Base-by-base conservation (phyloP, 2,888 invertebrate genomes). In the Papilio protenor region DNA sequence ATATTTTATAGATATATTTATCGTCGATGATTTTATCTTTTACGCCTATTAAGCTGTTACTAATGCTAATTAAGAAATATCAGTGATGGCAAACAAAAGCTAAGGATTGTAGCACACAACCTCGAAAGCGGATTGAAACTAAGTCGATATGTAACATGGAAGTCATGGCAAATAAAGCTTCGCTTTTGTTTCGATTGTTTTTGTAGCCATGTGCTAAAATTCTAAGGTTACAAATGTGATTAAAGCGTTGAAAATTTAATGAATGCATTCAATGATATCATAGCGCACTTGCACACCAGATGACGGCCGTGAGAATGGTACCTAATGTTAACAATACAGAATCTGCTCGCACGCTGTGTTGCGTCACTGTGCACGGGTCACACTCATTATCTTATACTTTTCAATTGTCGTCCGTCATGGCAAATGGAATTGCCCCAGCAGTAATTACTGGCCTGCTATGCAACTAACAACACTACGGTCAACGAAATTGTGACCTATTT, bases 391-490 rank as follows among this genome's bases (percentile, higher is more conserved):
- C 80, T 80, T 80, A 81, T 77, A 77, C 75, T 81, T 80, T 81
- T 82, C 82, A 81, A 83, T 82, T 82, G 81, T 81, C 79, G 77
- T 80, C 81, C 73, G 73, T 80, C 75, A 55, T 78, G 75, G 45
- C 52, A 59, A 61, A 74, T 59, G 57, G 45, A 69, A 73, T 77
- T 77, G 52, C 72, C 49, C 49, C 72, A 72, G 40, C 45, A 1
- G 47, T 70, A 77, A 73, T 72, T 64, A 77, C 45, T 21, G 4
- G 16, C 59, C 49, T 61, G 40, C 72, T 27, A 66, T 57, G 40
- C 66, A 23, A 77, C 23, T 66, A 66, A 2, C 45, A 6, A 73
- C 77, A 45, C 66, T 77, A 45, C 40, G 40, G 23, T 1, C 14
- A 27, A 61, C 21, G 40, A 21, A 66, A 45, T 73, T 64, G 52